Evolutionary conservation across 30 jellyfish, hydroid and myxozoan genomes (phyloP), one percentile per base, ranked within the genome.

Genomic region (Hydractinia symbiolongicarpus): DNA sequence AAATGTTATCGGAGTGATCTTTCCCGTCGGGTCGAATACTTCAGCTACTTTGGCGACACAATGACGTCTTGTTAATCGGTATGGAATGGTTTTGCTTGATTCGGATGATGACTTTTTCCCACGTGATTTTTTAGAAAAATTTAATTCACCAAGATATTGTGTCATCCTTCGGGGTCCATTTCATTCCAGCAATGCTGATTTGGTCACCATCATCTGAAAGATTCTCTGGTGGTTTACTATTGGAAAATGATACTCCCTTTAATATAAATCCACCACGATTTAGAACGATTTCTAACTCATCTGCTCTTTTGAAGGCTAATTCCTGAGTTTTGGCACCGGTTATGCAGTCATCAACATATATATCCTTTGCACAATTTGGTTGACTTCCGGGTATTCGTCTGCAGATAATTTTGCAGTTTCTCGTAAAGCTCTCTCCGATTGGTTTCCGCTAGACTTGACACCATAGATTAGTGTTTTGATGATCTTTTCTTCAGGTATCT

Each of bases 261-360:
- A 60, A 16, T 13, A 16, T 13, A 50, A 73, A 30, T n/a, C 82
- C 75, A 30, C 82, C 82, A 10, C 82, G 75, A 52, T 10, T 10
- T 14, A 30, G 49, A 9, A 73, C 82, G n/a, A 73, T 44, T 16
- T 73, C 70, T 30, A 73, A 30, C 19, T 73, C 82, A 30, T 73
- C 82, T 73, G 82, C 82, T 30, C 75, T 8, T 15, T 73, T 44
- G 66, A 10, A 73, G 16, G 82, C 82, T 7, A 10, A 44, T 10
- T 73, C 75, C 10, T 10, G 15, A 7, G 75, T 7, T 30, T 50
- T 10, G 30, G 10, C 82, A 30, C 82, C 82, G n/a, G 82, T 30
- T 8, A 73, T 44, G 75, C 82, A 73, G 51, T 73, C 82, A 30
- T 73, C 82, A 8, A 73, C 66, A 73, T 73, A 73, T 7, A 73